Base-by-base conservation (phyloP, 92 coral and sea anemone species). In the Siderastrea siderea region DNA sequence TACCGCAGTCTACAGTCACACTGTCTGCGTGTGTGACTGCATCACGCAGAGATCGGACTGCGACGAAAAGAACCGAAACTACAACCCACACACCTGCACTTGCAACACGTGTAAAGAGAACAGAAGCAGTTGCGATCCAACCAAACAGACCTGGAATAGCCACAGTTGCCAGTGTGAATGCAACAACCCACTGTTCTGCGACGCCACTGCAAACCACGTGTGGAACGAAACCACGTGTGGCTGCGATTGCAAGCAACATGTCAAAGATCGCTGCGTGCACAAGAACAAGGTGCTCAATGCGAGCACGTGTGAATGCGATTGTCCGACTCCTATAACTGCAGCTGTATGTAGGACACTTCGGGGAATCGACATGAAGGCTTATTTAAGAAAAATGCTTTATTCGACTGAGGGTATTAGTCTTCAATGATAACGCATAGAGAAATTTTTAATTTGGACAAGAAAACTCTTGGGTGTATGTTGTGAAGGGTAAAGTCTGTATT, bases 321-420 rank as follows among this genome's bases (percentile, higher is more conserved):
- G 89, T 55, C 70, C 70, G 48, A 46, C 3, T 1, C 69, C 77
- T 49, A 45, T 17, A 85, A 66, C 89, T 85, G 89, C 77, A 85
- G 84, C 26, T 85, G 89, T 19, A 69, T 48, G 65, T 49, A 58
- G 47, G 70, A 68, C 85, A 43, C 66, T 78, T 50, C 65, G 67
- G 47, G 17, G 26, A 55, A 13, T 13, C 69, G 48, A 71, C 17
- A 60, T 58, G 47, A 72, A 57, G 62, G 47, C 9, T 50, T 15
- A 44, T 46, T 38, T 57, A 76, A 76, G 13, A 13, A 15, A 11
- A 12, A 15, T 5, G 8, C 3, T 48, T 12, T 3, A 4, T 2
- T 17, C 14, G 77, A 16, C 44, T 45, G 54, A 54, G 68, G 85
- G 75, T 14, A 13, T 0, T 16, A 17, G 38, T 19, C 70, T 55